These are phyloP conservation scores for Yoshiicerus persimilis DNA, from an alignment of 1,140 invertebrate genomes.

Conservation along the genomic window DNA sequence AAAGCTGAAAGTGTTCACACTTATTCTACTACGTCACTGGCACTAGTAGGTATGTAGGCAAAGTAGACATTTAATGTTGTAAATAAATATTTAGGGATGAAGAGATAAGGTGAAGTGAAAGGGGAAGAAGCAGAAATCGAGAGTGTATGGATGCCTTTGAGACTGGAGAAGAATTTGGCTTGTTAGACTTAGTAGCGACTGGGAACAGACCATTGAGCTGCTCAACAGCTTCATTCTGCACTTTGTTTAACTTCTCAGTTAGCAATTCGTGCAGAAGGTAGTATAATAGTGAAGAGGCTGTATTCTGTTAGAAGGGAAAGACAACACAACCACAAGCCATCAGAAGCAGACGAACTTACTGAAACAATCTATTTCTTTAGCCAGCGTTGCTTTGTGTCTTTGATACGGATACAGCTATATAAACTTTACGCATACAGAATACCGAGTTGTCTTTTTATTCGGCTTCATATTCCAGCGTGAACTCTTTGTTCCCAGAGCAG, in stretches of 20 bases:
- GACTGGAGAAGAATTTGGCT: not conserved
- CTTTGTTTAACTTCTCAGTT: not conserved
- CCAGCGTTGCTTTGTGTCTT: not conserved
- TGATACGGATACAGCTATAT: not conserved
- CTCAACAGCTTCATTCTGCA: not conserved
- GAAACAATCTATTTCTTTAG: too few relatives aligned
- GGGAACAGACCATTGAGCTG: not conserved
- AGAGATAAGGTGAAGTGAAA: not conserved
- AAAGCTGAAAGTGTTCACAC: too few relatives aligned
- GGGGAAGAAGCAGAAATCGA: not conserved
- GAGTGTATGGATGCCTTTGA: not conserved
- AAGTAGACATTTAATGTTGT: too few relatives aligned
- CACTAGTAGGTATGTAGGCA: too few relatives aligned
- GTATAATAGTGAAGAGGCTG: not conserved
- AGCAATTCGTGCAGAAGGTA: not conserved
- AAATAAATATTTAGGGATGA: too few relatives aligned
- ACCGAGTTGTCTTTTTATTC: not conserved
- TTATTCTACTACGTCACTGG: too few relatives aligned
- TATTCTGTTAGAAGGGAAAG: too few relatives aligned
- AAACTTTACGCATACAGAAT: too few relatives aligned
- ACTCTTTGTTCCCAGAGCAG: not conserved
- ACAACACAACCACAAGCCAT: not conserved
- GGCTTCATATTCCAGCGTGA: not conserved
- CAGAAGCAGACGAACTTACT: too few relatives aligned
- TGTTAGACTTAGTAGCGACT: too few relatives aligned